Evolutionary conservation across 2,797 vertebrate species (phyloP).

Genomic region (Myotis pilosus): DNA sequence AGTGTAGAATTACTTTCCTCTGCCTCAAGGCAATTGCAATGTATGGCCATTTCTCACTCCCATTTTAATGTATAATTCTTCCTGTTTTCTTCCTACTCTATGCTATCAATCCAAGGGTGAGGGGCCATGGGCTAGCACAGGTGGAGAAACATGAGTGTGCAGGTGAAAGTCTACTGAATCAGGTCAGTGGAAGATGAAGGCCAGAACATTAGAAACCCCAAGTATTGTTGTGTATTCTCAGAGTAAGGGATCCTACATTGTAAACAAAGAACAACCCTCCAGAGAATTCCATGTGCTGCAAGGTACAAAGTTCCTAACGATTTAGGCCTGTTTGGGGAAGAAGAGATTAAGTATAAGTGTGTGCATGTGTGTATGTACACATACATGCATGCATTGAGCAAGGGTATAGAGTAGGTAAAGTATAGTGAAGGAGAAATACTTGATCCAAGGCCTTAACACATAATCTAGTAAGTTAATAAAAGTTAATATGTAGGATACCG

Average conservation of each 20-base stretch:
- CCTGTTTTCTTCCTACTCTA: not conserved
- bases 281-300: not conserved
- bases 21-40: not conserved
- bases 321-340: not conserved
- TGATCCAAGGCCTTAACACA: not conserved
- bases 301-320: not conserved
- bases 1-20: conserved; percentile 11
- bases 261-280: not conserved
- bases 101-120: not conserved
- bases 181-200: not conserved
- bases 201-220: not conserved
- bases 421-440: not conserved
- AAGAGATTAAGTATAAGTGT: not conserved
- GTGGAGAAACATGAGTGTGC: not conserved
- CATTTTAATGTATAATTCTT: conserved; percentile 27
- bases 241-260: not conserved
- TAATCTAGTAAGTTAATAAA: not conserved
- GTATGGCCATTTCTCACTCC: conserved; percentile 16
- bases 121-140: no score
- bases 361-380: no score
- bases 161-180: no score
- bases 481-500: not conserved
- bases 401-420: not conserved
- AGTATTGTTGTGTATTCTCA: not conserved
- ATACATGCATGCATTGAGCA: not conserved